Evolutionary conservation across 2,797 vertebrate species (phyloP).

Genomic region (Premnoplex brunnescens): DNA sequence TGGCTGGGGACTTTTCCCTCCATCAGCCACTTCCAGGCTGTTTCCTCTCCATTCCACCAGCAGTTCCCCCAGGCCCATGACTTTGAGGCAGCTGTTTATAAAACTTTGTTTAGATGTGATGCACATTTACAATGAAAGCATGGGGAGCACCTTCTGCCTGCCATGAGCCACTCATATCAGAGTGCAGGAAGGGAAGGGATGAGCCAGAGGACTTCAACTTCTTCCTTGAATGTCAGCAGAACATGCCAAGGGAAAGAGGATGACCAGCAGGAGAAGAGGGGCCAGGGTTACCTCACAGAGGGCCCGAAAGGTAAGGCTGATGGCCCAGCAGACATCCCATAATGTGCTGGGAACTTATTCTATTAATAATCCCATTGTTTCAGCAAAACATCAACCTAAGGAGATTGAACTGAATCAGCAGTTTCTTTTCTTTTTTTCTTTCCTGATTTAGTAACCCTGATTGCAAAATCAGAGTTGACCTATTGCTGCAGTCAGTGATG

Average conservation of each 20-base stretch:
- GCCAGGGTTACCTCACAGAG: background rate
- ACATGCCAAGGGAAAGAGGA: background rate
- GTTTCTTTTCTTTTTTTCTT: slow-evolving; percentile 47
- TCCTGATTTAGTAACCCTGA: background rate
- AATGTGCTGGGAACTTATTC: background rate
- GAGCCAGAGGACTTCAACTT: background rate
- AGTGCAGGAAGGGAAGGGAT: background rate
- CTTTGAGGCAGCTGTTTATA: background rate
- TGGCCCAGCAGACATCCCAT: background rate
- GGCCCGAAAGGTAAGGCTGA: background rate
- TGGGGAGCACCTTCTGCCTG: background rate
- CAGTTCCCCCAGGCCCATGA: background rate
- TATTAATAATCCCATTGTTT: slow-evolving; percentile 32
- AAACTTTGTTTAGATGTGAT: background rate
- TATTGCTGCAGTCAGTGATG: background rate
- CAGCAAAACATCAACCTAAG: background rate
- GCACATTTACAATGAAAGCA: background rate
- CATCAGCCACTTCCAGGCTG: background rate
- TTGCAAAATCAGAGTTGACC: slow-evolving; percentile 40
- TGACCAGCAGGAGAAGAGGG: background rate
- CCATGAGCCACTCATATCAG: accelerated
- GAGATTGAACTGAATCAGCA: slow-evolving; percentile 12
- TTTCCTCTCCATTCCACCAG: background rate
- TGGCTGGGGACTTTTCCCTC: background rate
- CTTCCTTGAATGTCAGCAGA: background rate